phyloP scores from a whole-genome alignment of 2,113 vertebrate species.

The Mystacornis crossleyi region DNA sequence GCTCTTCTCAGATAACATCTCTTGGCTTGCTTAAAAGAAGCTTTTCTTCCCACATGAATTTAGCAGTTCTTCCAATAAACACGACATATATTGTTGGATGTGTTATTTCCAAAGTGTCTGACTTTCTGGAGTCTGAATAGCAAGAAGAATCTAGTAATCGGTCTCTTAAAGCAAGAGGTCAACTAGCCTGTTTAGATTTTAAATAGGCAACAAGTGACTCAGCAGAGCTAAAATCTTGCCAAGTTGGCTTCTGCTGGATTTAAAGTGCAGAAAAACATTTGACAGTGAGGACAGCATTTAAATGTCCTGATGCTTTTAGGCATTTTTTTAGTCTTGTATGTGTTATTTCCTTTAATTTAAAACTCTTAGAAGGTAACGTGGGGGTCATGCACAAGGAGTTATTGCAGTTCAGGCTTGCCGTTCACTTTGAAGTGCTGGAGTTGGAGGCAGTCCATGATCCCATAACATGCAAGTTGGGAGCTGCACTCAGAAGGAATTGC shows the following conservation, averaged over 20 bases:
- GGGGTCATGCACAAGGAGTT: not conserved
- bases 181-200: not conserved
- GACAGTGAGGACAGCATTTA: not conserved
- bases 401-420: not conserved
- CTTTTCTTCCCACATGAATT: not conserved
- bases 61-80: not conserved
- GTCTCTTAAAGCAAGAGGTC: not conserved
- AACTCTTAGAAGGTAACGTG: not conserved
- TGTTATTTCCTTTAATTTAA: conserved; percentile 42
- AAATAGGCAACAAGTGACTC: conserved; percentile 66
- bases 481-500: not conserved
- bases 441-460: conserved; percentile 1
- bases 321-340: not conserved
- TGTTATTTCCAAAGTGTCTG: not conserved
- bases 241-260: not conserved
- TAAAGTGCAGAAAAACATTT: not conserved
- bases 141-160: not conserved
- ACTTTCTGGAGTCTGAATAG: not conserved
- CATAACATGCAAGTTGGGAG: not conserved
- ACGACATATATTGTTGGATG: not conserved
- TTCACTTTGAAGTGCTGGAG: conserved; percentile 14
- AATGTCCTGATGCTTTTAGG: not conserved
- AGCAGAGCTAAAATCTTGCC: conserved; percentile 29
- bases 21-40: not conserved
- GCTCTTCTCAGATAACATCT: not conserved